Percentiles rank a stretch among this genome's conserved stretches.
phyloP scores from a whole-genome alignment of 2,888 invertebrate species.

The Quadriops clusia region DNA sequence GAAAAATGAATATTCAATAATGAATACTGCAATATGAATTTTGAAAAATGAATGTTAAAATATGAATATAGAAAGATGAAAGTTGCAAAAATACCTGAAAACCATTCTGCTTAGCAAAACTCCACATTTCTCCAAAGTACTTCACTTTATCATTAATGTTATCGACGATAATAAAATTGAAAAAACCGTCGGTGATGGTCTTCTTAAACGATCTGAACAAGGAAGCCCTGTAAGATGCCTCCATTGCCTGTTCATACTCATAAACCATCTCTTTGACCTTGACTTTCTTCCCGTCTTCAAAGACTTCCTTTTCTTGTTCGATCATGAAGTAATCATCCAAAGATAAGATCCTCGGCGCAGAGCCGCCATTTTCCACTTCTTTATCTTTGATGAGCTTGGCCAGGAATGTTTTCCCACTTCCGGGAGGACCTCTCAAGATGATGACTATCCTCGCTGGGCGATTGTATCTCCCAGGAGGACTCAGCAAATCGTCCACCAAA shows the following conservation, averaged over 20 bases:
- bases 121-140: slow-evolving; percentile 81
- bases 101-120: slow-evolving; percentile 69
- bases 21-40: neutral
- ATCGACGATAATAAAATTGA: slow-evolving; percentile 87
- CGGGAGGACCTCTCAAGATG: slow-evolving; percentile 85
- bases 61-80: too few species aligned
- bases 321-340: slow-evolving; percentile 94
- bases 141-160: slow-evolving; percentile 74
- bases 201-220: slow-evolving; percentile 84
- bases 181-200: slow-evolving; percentile 79
- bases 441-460: slow-evolving; percentile 75
- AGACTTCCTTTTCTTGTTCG: slow-evolving; percentile 64
- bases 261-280: slow-evolving; percentile 65
- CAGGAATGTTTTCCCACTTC: slow-evolving; percentile 86
- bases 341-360: slow-evolving; percentile 82
- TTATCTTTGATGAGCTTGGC: slow-evolving; percentile 77
- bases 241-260: slow-evolving; percentile 78
- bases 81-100: too few species aligned
- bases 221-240: slow-evolving; percentile 68
- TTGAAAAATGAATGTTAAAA: neutral
- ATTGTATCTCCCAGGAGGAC: slow-evolving; percentile 64
- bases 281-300: slow-evolving; percentile 60
- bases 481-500: slow-evolving; percentile 73
- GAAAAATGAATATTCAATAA: neutral
- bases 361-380: slow-evolving; percentile 74